Evolutionary conservation across 2,888 invertebrate species (phyloP), one percentile per base, ranked within the genome.

Genomic region (Nasonovia ribisnigri): DNA sequence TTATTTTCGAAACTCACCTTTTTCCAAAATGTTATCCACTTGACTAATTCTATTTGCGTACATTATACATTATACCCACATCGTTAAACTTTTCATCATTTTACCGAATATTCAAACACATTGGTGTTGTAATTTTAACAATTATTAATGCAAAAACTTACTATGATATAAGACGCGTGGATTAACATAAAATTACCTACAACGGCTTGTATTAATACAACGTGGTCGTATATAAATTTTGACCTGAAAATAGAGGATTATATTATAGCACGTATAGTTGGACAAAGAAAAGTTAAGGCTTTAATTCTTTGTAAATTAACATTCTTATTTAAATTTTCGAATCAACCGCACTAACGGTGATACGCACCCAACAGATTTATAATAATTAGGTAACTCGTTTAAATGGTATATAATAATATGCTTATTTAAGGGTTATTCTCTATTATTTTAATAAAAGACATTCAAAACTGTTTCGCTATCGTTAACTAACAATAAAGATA

Each of bases 1-100:
- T 91, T 84, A 84, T 51, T 91, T 29, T 77, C 20, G n/a, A 48
- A 90, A 91, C 42, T 16, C 16, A 91, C 16, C 51, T 91, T 84
- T 91, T 84, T 36, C 42, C 26, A 51, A 51, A 77, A 84, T 90
- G 84, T 51, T 13, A 91, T 84, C 84, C 13, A 84, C 84, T 84
- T 42, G 36, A 29, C 29, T 91, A 54, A 51, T 91, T 84, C 3
- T 84, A 42, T 91, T 84, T 26, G 0, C 90, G 48, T 77, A 36
- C 20, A 8, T 36, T 36, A 11, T 6, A 77, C 36, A 57, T 57
- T 54, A 54, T 36, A 67, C 20, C 51, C 26, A 54, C 46, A 29
- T 57, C 57, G 43, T 60, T 43, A 46, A 46, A 89, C 88, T 89
- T 89, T 89, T 60, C n/a, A 89, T 26, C 89, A 20, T 60, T 29